phyloP scores from a whole-genome alignment of 2,113 vertebrate species.

The Ctenomys sociabilis region DNA sequence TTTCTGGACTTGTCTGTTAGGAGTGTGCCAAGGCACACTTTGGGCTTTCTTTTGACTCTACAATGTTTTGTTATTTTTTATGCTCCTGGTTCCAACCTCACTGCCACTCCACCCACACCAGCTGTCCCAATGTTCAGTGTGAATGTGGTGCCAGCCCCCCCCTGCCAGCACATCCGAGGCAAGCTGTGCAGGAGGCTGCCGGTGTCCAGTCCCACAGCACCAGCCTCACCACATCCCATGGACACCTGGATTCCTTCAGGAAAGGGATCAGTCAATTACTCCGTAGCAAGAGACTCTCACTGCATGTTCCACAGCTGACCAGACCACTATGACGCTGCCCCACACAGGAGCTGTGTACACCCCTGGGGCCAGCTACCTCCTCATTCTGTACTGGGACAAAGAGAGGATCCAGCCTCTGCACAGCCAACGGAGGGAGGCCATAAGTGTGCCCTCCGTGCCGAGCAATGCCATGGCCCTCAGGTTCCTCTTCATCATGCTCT shows the following conservation, averaged over 20 bases:
- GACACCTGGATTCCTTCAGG: neutral
- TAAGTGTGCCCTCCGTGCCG: no score
- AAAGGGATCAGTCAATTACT: neutral
- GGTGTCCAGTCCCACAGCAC: neutral
- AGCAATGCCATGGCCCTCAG: neutral
- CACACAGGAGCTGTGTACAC: fast-evolving
- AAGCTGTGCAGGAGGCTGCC: neutral
- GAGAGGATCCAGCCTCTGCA: neutral
- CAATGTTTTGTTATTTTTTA: neutral
- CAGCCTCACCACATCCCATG: neutral
- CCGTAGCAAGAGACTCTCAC: no score
- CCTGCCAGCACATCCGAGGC: neutral
- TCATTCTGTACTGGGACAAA: neutral
- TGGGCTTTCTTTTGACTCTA: neutral
- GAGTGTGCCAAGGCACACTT: no score
- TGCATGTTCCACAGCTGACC: fast-evolving
- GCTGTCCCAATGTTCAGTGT: neutral
- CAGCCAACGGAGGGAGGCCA: neutral
- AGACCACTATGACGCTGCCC: neutral
- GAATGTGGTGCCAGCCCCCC: fast-evolving
- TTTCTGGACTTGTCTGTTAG: neutral
- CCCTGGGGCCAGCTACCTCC: neutral
- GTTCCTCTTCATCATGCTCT: no score
- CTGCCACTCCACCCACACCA: neutral
- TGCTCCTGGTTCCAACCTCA: neutral